A percentile compares a stretch with the other conserved stretches of the same genome.
These are phyloP conservation scores for Semnornis frantzii DNA, from an alignment of 2,113 vertebrate species.

Conservation along the genomic window DNA sequence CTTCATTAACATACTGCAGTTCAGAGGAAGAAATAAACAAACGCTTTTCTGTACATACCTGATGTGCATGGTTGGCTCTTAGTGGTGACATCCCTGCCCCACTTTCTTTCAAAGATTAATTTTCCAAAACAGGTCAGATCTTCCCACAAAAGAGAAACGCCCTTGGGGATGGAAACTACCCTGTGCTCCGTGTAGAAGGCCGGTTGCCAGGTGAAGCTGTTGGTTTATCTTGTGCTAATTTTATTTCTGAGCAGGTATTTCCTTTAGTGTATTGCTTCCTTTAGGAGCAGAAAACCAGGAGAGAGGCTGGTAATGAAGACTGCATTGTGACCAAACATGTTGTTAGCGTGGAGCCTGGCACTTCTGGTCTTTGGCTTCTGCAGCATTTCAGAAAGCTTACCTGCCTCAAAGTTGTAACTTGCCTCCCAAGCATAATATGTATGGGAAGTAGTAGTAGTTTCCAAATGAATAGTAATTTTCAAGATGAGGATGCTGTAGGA, in stretches of 20 bases:
- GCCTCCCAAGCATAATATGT: neutral
- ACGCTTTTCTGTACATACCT: neutral
- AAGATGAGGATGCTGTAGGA: neutral
- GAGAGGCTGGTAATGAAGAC: neutral
- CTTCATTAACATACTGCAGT: neutral
- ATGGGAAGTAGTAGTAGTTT: neutral
- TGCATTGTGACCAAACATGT: neutral
- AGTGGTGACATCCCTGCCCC: neutral
- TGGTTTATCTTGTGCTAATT: constrained; percentile 38
- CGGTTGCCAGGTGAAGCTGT: neutral
- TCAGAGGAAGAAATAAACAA: neutral
- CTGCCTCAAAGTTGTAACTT: neutral
- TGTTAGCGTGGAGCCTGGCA: neutral
- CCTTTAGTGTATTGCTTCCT: constrained; percentile 24
- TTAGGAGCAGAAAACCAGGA: constrained; percentile 21
- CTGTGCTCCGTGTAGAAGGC: neutral
- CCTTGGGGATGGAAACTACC: constrained; percentile 44
- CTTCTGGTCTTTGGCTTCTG: neutral
- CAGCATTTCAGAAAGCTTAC: neutral
- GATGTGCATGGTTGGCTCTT: neutral
- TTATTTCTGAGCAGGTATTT: constrained; percentile 26
- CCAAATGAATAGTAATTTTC: neutral
- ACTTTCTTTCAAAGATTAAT: neutral
- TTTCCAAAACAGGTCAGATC: constrained; percentile 6
- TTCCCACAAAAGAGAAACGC: neutral